Base-by-base conservation (phyloP, 1,140 invertebrate species). In the Diprion similis region DNA sequence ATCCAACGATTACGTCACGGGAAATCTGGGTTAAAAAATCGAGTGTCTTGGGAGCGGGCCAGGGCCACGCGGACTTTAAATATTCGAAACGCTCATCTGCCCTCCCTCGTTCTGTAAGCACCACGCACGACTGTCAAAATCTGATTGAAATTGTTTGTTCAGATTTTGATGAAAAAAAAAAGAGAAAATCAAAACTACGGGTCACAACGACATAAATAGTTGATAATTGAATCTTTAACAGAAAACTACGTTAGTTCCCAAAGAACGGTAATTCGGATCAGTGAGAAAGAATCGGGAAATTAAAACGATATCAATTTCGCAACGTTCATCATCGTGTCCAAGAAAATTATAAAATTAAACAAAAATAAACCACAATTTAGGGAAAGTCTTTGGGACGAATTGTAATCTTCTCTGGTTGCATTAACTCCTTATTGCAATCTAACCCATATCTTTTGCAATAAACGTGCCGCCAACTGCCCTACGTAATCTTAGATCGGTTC, bases 401-500 rank as follows among this genome's bases (percentile, higher is more conserved):
- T 17, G 9, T 17, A 59, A 59, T 59, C 4, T 17, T 59, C 6
- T 6, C 51, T 8, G 51, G 51, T 59, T 59, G 51, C 51, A 59
- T 59, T 59, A 59, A 59, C 51, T 59, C 11, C 4, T 59, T 59
- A 59, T 59, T 59, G 51, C 51, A 17, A 59, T 17, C n/a, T 8
- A 59, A 15, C 11, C n/a, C 6, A 4, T 59, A 15, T 59, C 11
- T 17, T 15, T 15, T 17, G 11, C 11, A 37, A 37, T 37, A 6
- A 37, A 59, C 51, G 51, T 59, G 51, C 51, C 51, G 51, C 51
- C 51, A 59, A 46, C 46, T 70, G 69, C 75, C 74, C 78, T 80
- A 80, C 79, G 81, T 83, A 83, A 83, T 78, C 77, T 78, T 75
- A 80, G 77, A 85, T 84, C 80, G 82, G 84, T 85, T 85, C 84